Evolutionary conservation across 2,113 vertebrate genomes (phyloP).

Genomic region (Camelus dromedarius): DNA sequence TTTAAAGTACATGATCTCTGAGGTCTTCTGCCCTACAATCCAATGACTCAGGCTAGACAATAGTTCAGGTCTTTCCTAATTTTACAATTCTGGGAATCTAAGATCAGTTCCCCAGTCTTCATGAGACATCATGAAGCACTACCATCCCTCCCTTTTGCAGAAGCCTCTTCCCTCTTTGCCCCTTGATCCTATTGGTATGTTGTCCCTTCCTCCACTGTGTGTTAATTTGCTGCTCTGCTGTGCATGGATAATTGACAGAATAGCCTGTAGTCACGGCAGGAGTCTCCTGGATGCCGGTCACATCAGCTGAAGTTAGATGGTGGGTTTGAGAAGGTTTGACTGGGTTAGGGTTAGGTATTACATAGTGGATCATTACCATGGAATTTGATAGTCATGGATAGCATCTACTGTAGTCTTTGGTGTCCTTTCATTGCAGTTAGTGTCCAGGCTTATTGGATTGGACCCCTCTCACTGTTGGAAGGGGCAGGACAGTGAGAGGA

Average conservation of each 20-base stretch:
- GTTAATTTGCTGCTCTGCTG: not conserved
- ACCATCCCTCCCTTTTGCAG: not conserved
- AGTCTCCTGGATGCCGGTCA: not conserved
- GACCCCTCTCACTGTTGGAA: not conserved
- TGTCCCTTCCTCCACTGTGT: not conserved
- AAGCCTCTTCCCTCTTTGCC: not conserved
- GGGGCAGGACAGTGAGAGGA: not conserved
- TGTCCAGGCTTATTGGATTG: not conserved
- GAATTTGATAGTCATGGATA: not conserved
- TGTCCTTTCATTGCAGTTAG: not conserved
- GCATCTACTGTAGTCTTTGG: not conserved
- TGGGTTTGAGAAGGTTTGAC: not conserved
- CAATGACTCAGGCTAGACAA: not conserved
- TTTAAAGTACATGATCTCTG: not conserved
- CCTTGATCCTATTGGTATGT: not conserved
- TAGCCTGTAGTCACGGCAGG: not conserved
- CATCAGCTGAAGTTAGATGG: not conserved
- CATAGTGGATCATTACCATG: not conserved
- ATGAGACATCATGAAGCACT: not conserved
- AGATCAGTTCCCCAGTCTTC: not conserved
- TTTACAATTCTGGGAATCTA: slow-evolving; percentile 13
- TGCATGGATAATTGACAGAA: not conserved
- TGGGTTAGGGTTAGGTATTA: not conserved
- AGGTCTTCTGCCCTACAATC: not conserved
- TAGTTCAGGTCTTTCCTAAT: not conserved